Evolutionary conservation across 1,140 invertebrate genomes (phyloP), one percentile per base, ranked within the genome.

Genomic region (Heliconius himera): DNA sequence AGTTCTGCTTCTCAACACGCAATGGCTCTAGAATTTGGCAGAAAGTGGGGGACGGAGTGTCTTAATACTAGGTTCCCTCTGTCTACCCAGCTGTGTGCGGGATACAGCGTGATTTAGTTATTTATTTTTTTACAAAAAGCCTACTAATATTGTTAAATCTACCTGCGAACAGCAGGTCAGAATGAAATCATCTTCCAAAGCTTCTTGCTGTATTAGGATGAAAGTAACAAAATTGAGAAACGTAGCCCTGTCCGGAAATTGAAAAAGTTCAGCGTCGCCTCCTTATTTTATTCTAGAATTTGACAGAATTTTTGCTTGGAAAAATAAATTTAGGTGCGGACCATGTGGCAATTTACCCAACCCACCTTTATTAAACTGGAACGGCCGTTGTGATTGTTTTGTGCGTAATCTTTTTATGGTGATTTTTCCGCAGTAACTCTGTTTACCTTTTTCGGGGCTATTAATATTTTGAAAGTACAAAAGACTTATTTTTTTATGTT

Each of bases 201-300:
- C 90, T 87, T 89, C 84, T 93, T 89, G 88, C 89, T 89, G 84
- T 91, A 90, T 91, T 91, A 90, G 87, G 85, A 87, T 84, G 86
- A 81, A 91, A 88, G 88, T 91, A 84, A 82, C 87, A 82, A 91
- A 88, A 93, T 92, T 92, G 87, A 87, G 89, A 92, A 92, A 91
- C 87, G 91, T 90, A 88, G 85, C 83, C 83, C 81, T 85, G 86
- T 88, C 88, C 91, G 92, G 92, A 94, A 92, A 94, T 94, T 94
- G 92, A 91, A 94, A 94, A 93, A 91, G 88, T 94, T 94, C 88
- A 88, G 73, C 81, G 84, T 78, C 76, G 81, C 82, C 77, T 85
- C 74, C 82, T 88, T 84, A 85, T 87, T 89, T 91, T 87, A 88
- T 88, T 88, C 88, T 89, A 92, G 83, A 88, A 89, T 89, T 91